phyloP scores from a whole-genome alignment of 2,888 invertebrate genomes.

The Cerceris rybyensis region DNA sequence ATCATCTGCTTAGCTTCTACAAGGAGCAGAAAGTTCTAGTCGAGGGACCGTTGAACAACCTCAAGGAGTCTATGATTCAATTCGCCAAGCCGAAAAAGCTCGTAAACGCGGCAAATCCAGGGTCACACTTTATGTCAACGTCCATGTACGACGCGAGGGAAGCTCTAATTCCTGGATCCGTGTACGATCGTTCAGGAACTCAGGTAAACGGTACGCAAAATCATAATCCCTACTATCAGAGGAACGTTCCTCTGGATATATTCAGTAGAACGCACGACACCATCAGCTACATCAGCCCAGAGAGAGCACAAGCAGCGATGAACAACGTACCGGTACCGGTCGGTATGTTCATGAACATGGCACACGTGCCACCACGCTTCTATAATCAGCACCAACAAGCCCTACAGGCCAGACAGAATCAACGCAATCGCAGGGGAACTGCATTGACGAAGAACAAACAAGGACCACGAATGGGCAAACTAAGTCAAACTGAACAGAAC shows the following conservation, averaged over 20 bases:
- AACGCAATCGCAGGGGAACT: conserved; percentile 75
- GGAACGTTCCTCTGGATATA: conserved; percentile 84
- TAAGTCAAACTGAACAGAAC: conserved; percentile 87
- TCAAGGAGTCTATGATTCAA: conserved; percentile 98
- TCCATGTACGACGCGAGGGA: conserved; percentile 98
- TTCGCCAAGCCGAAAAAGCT: conserved; percentile 98
- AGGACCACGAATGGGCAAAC: conserved; percentile 78
- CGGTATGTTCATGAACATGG: conserved; percentile 97
- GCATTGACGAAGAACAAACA: conserved; percentile 67
- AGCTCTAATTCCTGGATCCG: conserved; percentile 95
- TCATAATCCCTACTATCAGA: conserved; percentile 80
- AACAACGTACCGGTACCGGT: conserved; percentile 95
- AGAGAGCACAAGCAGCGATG: conserved; percentile 88
- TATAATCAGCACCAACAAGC: conserved; percentile 90
- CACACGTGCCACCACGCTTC: conserved; percentile 89
- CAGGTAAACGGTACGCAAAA: conserved; percentile 78
- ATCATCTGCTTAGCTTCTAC: conserved; percentile 97
- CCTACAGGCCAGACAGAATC: conserved; percentile 84
- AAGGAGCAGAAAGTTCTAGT: conserved; percentile 98
- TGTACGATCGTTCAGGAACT: conserved; percentile 90
- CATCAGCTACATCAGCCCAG: conserved; percentile 95
- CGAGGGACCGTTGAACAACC: conserved; percentile 97
- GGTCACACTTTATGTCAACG: conserved; percentile 98
- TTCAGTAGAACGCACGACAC: conserved; percentile 92
- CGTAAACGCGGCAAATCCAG: conserved; percentile 96